phyloP scores from a whole-genome alignment of 2,888 invertebrate species.

The Dynastes hyllus region DNA sequence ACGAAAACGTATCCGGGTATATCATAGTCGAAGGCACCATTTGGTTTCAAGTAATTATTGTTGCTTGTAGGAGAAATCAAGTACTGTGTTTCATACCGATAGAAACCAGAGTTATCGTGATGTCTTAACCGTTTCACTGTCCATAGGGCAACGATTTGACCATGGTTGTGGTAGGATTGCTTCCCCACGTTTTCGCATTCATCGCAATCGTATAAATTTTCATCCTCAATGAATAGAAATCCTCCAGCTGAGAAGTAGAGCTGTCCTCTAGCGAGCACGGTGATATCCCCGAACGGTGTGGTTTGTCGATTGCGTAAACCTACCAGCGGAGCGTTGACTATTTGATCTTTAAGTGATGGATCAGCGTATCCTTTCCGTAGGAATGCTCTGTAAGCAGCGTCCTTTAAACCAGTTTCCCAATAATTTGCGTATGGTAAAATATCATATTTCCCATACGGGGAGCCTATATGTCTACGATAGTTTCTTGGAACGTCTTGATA shows the following conservation, averaged over 20 bases:
- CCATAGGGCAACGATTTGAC: constrained; percentile 78
- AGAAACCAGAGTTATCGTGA: constrained; percentile 71
- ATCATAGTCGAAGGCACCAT: constrained; percentile 71
- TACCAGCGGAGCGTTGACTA: constrained; percentile 63
- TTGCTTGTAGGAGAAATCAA: constrained; percentile 76
- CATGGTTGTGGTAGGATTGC: constrained; percentile 57
- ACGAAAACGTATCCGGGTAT: constrained; percentile 79
- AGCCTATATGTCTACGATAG: constrained; percentile 25
- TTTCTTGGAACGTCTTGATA: constrained; percentile 13
- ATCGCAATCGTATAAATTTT: constrained; percentile 71
- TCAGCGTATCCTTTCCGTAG: constrained; percentile 75
- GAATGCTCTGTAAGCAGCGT: constrained; percentile 79
- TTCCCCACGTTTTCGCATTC: constrained; percentile 64
- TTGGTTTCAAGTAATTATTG: constrained; percentile 64
- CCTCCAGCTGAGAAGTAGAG: constrained; percentile 73
- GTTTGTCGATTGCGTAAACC: constrained; percentile 68
- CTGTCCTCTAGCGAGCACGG: constrained; percentile 78
- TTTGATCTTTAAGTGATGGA: constrained; percentile 68
- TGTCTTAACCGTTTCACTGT: constrained; percentile 81
- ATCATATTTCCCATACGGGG: background rate
- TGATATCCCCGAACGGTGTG: constrained; percentile 77
- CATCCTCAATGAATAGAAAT: constrained; percentile 74
- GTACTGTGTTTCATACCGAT: constrained; percentile 79
- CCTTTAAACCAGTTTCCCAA: constrained; percentile 81
- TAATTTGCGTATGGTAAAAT: constrained; percentile 1